Evolutionary conservation across 1,140 invertebrate genomes (phyloP).

Genomic region (Drosophila malerkotliana): DNA sequence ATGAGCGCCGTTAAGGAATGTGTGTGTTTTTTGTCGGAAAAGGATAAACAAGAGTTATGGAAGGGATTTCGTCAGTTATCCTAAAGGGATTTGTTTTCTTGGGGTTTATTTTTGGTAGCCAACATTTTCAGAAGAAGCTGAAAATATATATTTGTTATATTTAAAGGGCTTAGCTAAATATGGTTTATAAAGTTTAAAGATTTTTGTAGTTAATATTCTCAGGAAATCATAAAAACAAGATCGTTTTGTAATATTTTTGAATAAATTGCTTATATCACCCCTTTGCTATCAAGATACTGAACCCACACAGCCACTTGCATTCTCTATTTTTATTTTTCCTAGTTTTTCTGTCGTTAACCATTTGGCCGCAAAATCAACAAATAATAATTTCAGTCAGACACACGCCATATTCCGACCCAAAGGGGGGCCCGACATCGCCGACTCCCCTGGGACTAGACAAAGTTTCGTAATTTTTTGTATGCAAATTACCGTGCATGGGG

Average conservation of each 20-base stretch:
- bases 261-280: not conserved
- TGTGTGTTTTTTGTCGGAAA: not conserved
- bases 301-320: not conserved
- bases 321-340: not conserved
- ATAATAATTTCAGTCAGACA: constrained; percentile 47
- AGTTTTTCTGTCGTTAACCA: constrained; percentile 1
- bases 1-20: constrained; percentile 27
- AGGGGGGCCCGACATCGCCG: constrained; percentile 4
- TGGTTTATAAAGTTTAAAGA: not conserved
- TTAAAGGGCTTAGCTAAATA: not conserved
- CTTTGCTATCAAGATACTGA: constrained; percentile 6
- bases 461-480: constrained; percentile 47
- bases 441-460: constrained; percentile 32
- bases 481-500: constrained; percentile 44
- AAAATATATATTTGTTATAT: not conserved
- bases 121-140: not conserved
- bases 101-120: not conserved
- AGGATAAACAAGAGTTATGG: constrained; percentile 25
- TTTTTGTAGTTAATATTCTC: too few species aligned
- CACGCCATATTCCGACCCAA: constrained; percentile 16
- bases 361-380: constrained; percentile 45
- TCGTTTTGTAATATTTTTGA: too few species aligned
- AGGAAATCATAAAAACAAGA: too few species aligned
- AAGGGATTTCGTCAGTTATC: constrained; percentile 11
- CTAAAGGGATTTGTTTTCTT: constrained; percentile 16